Evolutionary conservation across 2,113 vertebrate species (phyloP).

Genomic region (Acrocephalus kingi): DNA sequence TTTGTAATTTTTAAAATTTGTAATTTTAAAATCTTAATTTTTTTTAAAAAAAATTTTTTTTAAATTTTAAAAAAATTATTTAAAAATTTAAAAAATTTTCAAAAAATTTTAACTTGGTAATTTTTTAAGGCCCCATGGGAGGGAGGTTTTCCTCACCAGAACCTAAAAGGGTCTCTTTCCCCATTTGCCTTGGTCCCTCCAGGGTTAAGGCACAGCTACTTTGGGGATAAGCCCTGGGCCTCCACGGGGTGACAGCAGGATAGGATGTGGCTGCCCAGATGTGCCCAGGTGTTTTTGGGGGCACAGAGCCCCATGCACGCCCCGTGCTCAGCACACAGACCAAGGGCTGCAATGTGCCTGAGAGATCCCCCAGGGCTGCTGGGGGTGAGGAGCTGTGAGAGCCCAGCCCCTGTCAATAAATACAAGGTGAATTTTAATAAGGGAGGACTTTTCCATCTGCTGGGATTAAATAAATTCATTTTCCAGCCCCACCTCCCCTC

Average conservation of each 20-base stretch:
- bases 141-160: no score
- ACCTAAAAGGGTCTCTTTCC: no score
- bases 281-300: not conserved
- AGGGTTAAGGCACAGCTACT: no score
- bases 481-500: fast-evolving
- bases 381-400: not conserved
- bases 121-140: no score
- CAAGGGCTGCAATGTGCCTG: not conserved
- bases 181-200: no score
- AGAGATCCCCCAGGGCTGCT: not conserved
- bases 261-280: not conserved
- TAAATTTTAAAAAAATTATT: no score
- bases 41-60: no score
- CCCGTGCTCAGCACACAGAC: not conserved
- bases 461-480: not conserved
- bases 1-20: no score
- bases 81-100: no score
- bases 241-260: not conserved
- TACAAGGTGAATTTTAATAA: not conserved
- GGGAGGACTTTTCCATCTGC: not conserved
- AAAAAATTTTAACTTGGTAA: no score
- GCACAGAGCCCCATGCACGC: not conserved
- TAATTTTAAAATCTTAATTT: no score
- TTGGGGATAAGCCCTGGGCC: no score
- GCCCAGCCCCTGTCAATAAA: not conserved